Evolutionary conservation across 2,888 invertebrate genomes (phyloP), one percentile per base, ranked within the genome.

Genomic region (Plutella xylostella): DNA sequence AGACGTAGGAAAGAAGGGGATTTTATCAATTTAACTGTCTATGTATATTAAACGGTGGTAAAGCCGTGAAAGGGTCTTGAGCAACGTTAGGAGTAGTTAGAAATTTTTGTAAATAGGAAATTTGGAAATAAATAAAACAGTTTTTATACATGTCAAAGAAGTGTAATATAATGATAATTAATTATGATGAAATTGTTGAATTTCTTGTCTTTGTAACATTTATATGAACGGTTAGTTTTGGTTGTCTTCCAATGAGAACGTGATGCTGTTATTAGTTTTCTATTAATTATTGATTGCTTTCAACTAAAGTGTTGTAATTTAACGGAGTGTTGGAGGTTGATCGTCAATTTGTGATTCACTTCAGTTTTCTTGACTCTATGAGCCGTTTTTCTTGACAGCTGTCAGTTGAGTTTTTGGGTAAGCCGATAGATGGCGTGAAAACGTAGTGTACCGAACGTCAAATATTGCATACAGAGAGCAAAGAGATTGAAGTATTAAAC

Each of bases 101-200:
- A 66, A 60, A 63, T 67, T 62, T 68, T 61, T 76, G 73, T 77
- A 77, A 57, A 79, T 77, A 78, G n/a, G 25, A 20, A 53, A 64
- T 63, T 68, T 70, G 68, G 37, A 64, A 64, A 65, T 63, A 58
- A 54, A 47, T 52, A 52, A 61, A 58, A 65, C 66, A 61, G 56
- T 61, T 78, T 77, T 78, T 76, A 72, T 78, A 78, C 70, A 64
- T 64, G 63, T 60, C 64, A 67, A 56, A 62, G n/a, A 64, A 57
- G 57, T 37, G 34, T 43, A 17, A 25, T 28, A 30, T n/a, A 28
- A 14, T 21, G 21, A 35, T 19, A 20, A 39, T n/a, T n/a, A n/a
- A n/a, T n/a, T n/a, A n/a, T n/a, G n/a, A n/a, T n/a, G n/a, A 33
- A 42, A 46, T 41, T 46, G 42, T 46, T 46, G 37, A 33, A 42